Base-by-base conservation (phyloP, 1,140 invertebrate species). In the Zeugodacus cucurbitae region DNA sequence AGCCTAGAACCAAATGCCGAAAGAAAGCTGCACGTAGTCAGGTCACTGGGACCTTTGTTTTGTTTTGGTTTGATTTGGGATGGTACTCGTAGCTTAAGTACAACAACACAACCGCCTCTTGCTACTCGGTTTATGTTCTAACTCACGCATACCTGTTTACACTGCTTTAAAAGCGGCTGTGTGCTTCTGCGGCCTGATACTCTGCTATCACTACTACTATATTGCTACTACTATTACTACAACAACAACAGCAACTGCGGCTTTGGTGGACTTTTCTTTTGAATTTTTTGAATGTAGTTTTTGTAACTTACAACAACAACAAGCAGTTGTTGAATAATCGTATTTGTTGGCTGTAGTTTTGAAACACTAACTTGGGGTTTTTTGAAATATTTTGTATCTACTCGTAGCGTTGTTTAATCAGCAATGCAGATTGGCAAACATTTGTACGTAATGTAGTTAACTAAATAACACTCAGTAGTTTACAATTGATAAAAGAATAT, bases 291-390 rank as follows among this genome's bases (percentile, higher is more conserved):
- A 44, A 41, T 41, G 70, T 78, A 78, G 70, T 78, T 78, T 78
- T 37, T 20, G 37, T 41, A 44, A 78, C 37, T 78, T 78, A 41
- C 22, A 78, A 78, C 70, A 37, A 78, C 37, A 82, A 48, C 29
- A 32, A 32, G 14, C 37, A 41, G 44, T 17, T 41, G 74, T 82
- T 78, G 41, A 41, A 41, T 82, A 82, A 48, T 48, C 74, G 74
- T 82, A 41, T 74, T 74, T 74, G 29, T 74, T 74, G 67, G 67
- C 34, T 74, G 67, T 74, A 74, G 67, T 74, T 82, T 44, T 26
- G 41, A 11, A 48, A 48, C 7, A 82, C 34, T 70, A 70, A 70
- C 64, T 20, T 70, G 14, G 64, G 32, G 29, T 32, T 70, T 67
- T 67, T 70, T 70, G 64, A 70, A 70, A 34, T 70, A 34, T 70